phyloP scores from a whole-genome alignment of 2,797 vertebrate species.

The Pangasius mekongensis region DNA sequence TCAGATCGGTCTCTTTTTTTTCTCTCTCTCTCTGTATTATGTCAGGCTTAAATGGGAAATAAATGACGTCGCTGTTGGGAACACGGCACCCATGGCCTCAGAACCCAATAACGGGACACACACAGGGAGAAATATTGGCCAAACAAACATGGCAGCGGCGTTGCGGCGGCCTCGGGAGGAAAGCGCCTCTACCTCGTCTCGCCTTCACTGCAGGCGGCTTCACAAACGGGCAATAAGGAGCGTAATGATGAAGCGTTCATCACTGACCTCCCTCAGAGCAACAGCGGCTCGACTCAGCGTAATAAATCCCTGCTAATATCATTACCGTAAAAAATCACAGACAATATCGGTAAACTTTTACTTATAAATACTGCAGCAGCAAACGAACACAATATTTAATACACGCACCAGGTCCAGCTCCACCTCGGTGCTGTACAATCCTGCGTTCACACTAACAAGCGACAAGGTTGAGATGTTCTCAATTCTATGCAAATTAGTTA shows the following conservation, averaged over 20 bases:
- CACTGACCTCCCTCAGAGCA: slow-evolving; percentile 2
- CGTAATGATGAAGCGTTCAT: background rate
- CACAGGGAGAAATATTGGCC: slow-evolving; percentile 3
- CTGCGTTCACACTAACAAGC: background rate
- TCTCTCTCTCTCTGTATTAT: background rate
- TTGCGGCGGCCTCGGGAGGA: background rate
- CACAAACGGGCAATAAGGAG: background rate
- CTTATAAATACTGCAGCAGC: background rate
- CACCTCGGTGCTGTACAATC: background rate
- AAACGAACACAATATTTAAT: background rate
- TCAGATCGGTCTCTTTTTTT: background rate
- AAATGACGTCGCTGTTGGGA: background rate
- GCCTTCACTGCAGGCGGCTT: background rate
- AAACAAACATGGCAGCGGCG: background rate
- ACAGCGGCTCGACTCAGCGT: background rate
- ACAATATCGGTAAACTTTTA: background rate
- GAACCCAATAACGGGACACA: slow-evolving; percentile 4
- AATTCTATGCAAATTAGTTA: background rate
- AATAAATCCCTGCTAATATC: background rate
- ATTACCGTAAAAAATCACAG: background rate
- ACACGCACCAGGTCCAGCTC: background rate
- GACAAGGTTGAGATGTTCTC: background rate
- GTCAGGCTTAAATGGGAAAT: background rate
- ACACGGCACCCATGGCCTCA: background rate
- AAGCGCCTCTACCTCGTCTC: background rate